phyloP scores from a whole-genome alignment of 64 coral and sea anemone genomes.

The Dendrophyllia cribrosa region DNA sequence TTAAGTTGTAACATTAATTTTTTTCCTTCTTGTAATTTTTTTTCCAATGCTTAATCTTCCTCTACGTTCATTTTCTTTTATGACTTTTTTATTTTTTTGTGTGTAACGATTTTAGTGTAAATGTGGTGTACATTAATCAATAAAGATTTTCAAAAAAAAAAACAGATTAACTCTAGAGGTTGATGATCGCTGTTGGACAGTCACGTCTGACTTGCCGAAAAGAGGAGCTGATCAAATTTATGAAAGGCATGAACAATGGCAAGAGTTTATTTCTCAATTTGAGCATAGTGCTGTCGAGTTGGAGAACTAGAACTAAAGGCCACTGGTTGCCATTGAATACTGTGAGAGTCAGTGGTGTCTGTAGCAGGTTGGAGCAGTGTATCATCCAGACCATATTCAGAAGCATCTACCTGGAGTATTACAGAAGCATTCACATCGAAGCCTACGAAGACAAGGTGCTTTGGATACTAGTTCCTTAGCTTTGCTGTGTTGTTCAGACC shows the following conservation, averaged over 20 bases:
- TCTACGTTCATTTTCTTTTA: no score
- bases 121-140: no score
- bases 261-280: constrained; percentile 41
- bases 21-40: no score
- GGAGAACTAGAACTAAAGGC: constrained; percentile 13
- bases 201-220: background rate
- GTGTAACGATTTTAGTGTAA: no score
- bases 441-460: constrained; percentile 27
- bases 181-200: no score
- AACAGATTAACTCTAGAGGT: no score
- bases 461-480: constrained; percentile 53
- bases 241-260: constrained; percentile 60
- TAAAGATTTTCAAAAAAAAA: no score
- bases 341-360: background rate
- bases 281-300: constrained; percentile 32
- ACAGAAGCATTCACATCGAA: constrained; percentile 29
- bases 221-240: constrained; percentile 66
- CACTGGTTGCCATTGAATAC: constrained; percentile 45
- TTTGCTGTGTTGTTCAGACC: no score
- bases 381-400: constrained; percentile 35
- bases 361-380: constrained; percentile 15
- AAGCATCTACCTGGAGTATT: constrained; percentile 42
- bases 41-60: no score
- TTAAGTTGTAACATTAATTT: no score
- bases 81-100: no score